A percentile compares a stretch with the other conserved stretches of the same genome.
Evolutionary conservation across 1,140 invertebrate genomes (phyloP).

Genomic region (Amyelois transitella): DNA sequence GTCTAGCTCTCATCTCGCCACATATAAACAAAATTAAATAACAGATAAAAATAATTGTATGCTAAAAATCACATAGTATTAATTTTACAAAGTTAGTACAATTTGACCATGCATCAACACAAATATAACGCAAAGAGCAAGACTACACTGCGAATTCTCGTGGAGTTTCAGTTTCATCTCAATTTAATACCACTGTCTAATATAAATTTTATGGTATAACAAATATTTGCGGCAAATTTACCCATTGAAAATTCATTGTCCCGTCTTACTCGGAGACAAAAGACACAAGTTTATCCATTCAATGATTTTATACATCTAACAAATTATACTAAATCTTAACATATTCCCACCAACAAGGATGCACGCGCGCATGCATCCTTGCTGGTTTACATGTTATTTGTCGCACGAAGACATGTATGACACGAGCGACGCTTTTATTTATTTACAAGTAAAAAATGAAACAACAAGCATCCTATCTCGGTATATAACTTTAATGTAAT

Average conservation of each 20-base stretch:
- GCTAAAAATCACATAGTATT: not conserved
- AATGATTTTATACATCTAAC: constrained; percentile 7
- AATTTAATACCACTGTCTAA: not conserved
- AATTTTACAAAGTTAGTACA: not conserved
- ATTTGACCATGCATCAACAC: too few species aligned
- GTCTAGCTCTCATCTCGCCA: not conserved
- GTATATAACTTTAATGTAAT: too few species aligned
- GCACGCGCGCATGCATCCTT: not conserved
- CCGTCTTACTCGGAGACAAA: not conserved
- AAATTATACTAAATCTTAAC: constrained; percentile 6
- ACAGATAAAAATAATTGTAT: not conserved
- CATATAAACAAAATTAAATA: not conserved
- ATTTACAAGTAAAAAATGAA: not conserved
- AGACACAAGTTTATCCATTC: not conserved
- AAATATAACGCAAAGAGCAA: not conserved
- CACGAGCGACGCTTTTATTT: not conserved
- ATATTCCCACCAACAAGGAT: constrained; percentile 5
- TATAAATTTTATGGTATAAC: not conserved
- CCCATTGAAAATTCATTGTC: not conserved
- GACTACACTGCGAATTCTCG: not conserved
- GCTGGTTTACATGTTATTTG: constrained; percentile 5
- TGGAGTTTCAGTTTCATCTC: not conserved
- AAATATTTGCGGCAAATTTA: not conserved
- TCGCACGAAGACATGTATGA: not conserved
- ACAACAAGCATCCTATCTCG: not conserved